Evolutionary conservation across 2,888 invertebrate genomes (phyloP), one percentile per base, ranked within the genome.

Genomic region (Tupiocoris notatus): DNA sequence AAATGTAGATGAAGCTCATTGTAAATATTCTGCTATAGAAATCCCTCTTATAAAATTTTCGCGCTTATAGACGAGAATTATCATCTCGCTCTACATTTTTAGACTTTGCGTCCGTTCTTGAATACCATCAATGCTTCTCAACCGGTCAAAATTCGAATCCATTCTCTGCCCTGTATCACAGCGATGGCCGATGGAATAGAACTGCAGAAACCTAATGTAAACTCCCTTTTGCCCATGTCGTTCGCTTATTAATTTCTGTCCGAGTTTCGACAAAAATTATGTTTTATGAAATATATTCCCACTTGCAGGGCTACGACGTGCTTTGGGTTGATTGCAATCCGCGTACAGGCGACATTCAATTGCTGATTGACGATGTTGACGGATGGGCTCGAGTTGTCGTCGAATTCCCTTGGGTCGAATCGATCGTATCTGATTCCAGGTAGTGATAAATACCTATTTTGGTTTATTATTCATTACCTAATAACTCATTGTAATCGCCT

Each of bases 321-420:
- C 63, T 63, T 6, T 63, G 63, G 63, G 3, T 63, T 1, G 63
- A 63, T 18, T 63, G 63, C 16, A 63, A 25, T 23, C 63, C 63
- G 23, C 23, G 63, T 9, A 23, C 22, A 63, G 22, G 22, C 17
- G 23, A 63, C 1, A 63, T 63, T 22, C 23, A 63, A n/a, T 17
- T 63, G 22, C 21, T 63, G 63, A 16, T 63, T 12, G 23, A 63
- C 17, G 63, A 25, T 3, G 63, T 6, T 9, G 63, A 22, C 9
- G 23, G 63, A 3, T 22, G 22, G 23, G 23, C 23, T 17, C 23
- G 63, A 63, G 63, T 63, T n/a, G 17, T 17, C 17, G 20, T 63
- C 23, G 21, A 63, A 3, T 23, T 23, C 17, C n/a, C 23, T 7
- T 12, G 9, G 6, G 21, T 63, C 17, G 23, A 23, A 6, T 63